A percentile compares a stretch with the other conserved stretches of the same genome.
phyloP scores from a whole-genome alignment of 1,140 invertebrate genomes.

The Bilobella aurantiaca region DNA sequence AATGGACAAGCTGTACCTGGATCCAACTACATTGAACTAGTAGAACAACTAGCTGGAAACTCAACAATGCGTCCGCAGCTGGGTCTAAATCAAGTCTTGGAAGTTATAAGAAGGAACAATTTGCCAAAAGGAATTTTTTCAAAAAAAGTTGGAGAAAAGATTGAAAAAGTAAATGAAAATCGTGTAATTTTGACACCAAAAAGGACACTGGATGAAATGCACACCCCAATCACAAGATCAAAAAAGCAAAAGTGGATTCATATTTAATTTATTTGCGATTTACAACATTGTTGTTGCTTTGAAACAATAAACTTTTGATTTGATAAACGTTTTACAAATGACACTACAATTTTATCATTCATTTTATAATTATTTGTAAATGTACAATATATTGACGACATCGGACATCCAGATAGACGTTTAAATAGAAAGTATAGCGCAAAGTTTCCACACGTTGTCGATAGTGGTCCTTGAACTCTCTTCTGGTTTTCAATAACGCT shows the following conservation, averaged over 20 bases:
- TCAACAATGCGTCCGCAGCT: neutral
- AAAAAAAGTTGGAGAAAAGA: neutral
- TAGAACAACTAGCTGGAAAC: neutral
- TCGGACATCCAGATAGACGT: neutral
- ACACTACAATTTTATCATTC: conserved; percentile 7
- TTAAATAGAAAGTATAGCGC: conserved; percentile 9
- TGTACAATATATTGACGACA: neutral
- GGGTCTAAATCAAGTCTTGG: neutral
- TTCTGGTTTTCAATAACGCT: neutral
- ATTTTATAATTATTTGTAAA: neutral
- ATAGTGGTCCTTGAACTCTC: neutral
- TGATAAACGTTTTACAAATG: conserved; percentile 10
- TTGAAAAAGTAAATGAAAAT: neutral
- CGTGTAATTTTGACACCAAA: too few relatives aligned
- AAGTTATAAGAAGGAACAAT: neutral
- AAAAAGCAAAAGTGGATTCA: neutral
- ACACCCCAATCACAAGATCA: neutral
- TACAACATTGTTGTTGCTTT: conserved; percentile 2
- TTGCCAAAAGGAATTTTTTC: neutral
- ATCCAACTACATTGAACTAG: neutral
- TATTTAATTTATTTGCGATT: neutral
- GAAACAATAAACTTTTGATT: neutral
- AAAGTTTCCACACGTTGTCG: conserved; percentile 6
- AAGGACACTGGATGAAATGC: too few relatives aligned
- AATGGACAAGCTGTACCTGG: neutral